A percentile compares a stretch with the other conserved stretches of the same genome.
Evolutionary conservation across 2,797 vertebrate species (phyloP).

Genomic region (Apogon hyalosoma): DNA sequence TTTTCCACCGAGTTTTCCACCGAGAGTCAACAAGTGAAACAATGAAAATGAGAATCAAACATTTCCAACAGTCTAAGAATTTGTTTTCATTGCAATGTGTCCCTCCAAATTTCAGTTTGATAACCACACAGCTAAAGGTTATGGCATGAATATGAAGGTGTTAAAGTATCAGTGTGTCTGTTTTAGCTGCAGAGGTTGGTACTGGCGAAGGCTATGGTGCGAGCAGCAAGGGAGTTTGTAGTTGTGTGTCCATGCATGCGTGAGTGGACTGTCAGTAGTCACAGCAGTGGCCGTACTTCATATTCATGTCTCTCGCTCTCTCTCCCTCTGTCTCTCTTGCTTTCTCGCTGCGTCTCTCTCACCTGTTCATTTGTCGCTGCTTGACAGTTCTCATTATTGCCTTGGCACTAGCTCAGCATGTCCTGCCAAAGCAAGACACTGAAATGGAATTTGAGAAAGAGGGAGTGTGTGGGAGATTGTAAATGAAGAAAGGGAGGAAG

Average conservation of each 20-base stretch:
- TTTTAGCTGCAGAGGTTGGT: background rate
- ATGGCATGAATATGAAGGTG: background rate
- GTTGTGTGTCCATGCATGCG: conserved; percentile 66
- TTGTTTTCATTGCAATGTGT: no score
- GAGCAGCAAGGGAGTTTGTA: conserved; percentile 24
- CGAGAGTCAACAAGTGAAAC: no score
- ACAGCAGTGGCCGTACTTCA: conserved; percentile 68
- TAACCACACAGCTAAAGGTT: no score
- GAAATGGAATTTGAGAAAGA: conserved; percentile 78
- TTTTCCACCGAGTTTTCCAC: no score
- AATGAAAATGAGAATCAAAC: no score
- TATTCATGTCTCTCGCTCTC: conserved; percentile 70
- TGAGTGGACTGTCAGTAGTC: conserved; percentile 72
- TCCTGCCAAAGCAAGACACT: conserved; percentile 84
- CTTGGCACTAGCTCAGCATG: conserved; percentile 84
- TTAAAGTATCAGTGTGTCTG: background rate
- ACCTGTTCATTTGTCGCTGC: conserved; percentile 85
- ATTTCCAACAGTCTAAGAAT: no score
- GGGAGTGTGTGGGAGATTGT: conserved; percentile 70
- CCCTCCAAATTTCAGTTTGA: no score
- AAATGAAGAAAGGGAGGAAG: conserved; percentile 72
- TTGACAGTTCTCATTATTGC: conserved; percentile 87
- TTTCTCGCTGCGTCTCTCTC: conserved; percentile 70
- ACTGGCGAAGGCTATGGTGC: background rate
- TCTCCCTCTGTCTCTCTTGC: conserved; percentile 38